Conservation (phyloP, 2,797 vertebrate genomes). For the Orientallactaga sibirica region DNA sequence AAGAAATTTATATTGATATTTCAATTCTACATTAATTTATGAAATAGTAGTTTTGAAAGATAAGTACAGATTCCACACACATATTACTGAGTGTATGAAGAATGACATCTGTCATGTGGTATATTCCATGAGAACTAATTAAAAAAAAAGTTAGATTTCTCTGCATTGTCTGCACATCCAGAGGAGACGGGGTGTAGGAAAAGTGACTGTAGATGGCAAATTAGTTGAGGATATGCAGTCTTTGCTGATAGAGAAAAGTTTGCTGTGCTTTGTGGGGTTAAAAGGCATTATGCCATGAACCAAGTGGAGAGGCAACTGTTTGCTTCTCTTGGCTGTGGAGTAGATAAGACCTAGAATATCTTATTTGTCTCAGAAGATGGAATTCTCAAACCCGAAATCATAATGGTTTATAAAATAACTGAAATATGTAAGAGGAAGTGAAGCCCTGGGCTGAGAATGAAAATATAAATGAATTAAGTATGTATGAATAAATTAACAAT, state of each 20-base stretch:
- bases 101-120: not conserved
- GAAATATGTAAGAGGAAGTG: not conserved
- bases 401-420: not conserved
- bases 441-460: not conserved
- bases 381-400: constrained; percentile 15
- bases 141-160: not conserved
- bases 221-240: constrained; percentile 20
- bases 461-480: not conserved
- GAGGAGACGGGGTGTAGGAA: not conserved
- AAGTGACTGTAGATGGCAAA: constrained; percentile 15
- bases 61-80: not conserved
- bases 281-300: constrained; percentile 52
- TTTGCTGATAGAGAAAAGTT: constrained; percentile 22
- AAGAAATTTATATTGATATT: too few species aligned
- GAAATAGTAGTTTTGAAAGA: too few species aligned
- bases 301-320: not conserved
- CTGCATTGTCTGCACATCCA: not conserved
- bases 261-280: not conserved
- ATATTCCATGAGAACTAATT: not conserved
- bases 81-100: not conserved
- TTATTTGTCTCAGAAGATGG: constrained; percentile 45
- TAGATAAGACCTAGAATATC: constrained; percentile 5
- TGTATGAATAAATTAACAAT: constrained; percentile 1
- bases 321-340: not conserved
- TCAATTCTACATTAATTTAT: too few species aligned